Evolutionary conservation across 2,888 invertebrate genomes (phyloP), one percentile per base, ranked within the genome.

Genomic region (Chrysina gloriosa): DNA sequence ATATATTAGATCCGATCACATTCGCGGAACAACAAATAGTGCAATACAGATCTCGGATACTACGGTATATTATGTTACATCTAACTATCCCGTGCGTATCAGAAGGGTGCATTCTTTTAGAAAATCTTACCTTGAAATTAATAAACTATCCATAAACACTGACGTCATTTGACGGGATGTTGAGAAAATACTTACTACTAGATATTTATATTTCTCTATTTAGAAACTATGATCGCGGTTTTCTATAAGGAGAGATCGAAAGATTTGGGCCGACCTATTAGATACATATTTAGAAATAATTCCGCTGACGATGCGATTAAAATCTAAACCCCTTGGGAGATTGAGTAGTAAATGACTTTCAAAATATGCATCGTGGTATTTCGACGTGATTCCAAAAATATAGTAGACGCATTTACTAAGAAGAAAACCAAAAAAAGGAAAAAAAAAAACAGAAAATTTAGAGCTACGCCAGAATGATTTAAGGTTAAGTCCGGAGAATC

Each of bases 371-470:
- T 66, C 45, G 68, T 52, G 56, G 69, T 69, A 72, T 72, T 71
- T 71, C 66, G 63, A 63, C 36, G 68, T 64, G 70, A 70, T 66
- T 74, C 74, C 73, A 74, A 74, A 74, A 74, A 74, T 74, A 74
- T 66, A 69, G 69, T 71, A 70, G 74, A 71, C 71, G 70, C 68
- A 65, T 69, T 65, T 68, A 68, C 34, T 48, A 25, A 54, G 70
- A 68, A 52, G 69, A 63, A 70, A 67, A 63, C 47, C 56, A 69
- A 63, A 50, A 42, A 29, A 67, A 68, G 63, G 64, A 48, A 64
- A 70, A 64, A 54, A 63, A 61, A 65, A 48, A 16, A 27, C 6
- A 39, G 21, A 42, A 58, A 58, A 58, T 25, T 23, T 39, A 39
- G 21, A 5, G 6, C 11, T 9, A 11, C 11, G 23, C 14, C 11